phyloP scores from a whole-genome alignment of 2,113 vertebrate genomes.

The Lepus europaeus region DNA sequence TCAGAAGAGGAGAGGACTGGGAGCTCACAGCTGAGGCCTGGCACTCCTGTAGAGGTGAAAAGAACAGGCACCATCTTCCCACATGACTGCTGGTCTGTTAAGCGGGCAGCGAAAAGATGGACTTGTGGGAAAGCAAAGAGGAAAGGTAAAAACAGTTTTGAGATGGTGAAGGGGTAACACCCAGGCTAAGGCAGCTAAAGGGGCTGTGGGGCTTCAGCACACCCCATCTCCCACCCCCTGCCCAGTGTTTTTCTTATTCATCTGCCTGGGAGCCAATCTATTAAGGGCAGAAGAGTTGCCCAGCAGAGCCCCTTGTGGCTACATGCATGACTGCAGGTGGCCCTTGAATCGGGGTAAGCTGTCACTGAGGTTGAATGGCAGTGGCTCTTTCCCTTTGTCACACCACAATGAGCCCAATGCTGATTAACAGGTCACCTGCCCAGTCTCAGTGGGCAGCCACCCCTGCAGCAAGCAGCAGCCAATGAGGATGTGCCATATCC shows the following conservation, averaged over 20 bases:
- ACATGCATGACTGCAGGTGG: not conserved
- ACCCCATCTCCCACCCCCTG: not conserved
- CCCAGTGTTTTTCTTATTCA: not conserved
- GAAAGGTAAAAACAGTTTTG: not conserved
- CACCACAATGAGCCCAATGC: not conserved
- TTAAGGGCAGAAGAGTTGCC: accelerated
- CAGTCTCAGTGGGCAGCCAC: not conserved
- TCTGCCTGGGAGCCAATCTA: not conserved
- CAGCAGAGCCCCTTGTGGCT: conserved; percentile 63
- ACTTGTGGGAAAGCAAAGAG: not conserved
- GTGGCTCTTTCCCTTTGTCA: not conserved
- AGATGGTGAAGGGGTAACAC: not conserved
- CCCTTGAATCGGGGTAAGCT: not conserved
- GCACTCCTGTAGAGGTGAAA: not conserved
- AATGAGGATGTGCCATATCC: not conserved
- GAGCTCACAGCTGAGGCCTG: not conserved
- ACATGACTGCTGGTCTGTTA: not conserved
- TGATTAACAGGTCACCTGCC: not conserved
- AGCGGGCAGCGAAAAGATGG: not conserved
- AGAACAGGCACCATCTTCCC: not conserved
- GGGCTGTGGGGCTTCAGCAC: not conserved
- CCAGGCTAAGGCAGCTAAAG: not conserved
- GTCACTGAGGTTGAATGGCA: too few relatives aligned
- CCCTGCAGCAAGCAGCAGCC: not conserved
- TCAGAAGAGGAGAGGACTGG: not conserved